phyloP scores from a whole-genome alignment of 30 jellyfish, hydroid and myxozoan genomes.

The Hydractinia echinata region DNA sequence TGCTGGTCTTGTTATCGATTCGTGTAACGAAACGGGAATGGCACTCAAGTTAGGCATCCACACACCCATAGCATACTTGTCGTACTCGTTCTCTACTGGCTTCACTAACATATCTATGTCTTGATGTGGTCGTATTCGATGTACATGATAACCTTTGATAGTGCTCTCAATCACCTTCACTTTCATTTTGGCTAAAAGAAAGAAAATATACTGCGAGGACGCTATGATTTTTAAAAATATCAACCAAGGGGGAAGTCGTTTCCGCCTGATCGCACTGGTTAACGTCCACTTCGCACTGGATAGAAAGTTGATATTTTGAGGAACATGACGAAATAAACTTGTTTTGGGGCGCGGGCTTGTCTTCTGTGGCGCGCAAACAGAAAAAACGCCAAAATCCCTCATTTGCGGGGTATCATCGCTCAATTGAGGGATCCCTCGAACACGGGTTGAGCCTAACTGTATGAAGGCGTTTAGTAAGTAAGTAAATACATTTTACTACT shows the following conservation, averaged over 20 bases:
- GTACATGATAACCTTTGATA: background rate
- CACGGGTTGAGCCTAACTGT: background rate
- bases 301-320: background rate
- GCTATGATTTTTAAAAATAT: no score
- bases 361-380: background rate
- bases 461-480: no score
- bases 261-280: background rate
- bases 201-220: no score
- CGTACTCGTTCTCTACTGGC: background rate
- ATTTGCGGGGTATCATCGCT: background rate
- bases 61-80: background rate
- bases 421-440: constrained; percentile 3
- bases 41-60: background rate
- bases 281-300: constrained; percentile 1
- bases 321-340: background rate
- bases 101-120: background rate
- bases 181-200: background rate
- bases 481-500: no score
- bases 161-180: background rate
- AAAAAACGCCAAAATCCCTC: constrained; percentile 10
- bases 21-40: background rate
- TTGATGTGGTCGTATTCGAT: background rate
- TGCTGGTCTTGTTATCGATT: background rate
- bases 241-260: background rate
- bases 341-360: background rate